Percentiles rank a stretch among this genome's conserved stretches.
Evolutionary conservation across 2,113 vertebrate species (phyloP).

Genomic region (Malurus elegans): DNA sequence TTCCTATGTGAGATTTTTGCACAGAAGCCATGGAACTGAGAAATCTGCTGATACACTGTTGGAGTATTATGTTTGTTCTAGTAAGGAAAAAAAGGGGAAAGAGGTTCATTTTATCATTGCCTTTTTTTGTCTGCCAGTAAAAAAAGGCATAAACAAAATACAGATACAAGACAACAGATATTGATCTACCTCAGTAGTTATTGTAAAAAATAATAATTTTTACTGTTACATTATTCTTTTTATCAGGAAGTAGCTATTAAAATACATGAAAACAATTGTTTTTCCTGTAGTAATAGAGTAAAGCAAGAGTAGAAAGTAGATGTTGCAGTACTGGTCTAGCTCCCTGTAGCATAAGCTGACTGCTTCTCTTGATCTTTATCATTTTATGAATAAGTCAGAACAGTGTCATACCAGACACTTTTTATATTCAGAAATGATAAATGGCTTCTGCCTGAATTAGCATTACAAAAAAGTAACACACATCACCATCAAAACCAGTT

Average conservation of each 20-base stretch:
- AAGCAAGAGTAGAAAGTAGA: neutral
- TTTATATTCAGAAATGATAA: constrained; percentile 16
- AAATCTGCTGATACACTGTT: neutral
- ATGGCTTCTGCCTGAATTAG: constrained; percentile 16
- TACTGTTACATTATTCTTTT: neutral
- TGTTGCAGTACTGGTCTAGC: neutral
- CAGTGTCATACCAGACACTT: neutral
- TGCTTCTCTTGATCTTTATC: neutral
- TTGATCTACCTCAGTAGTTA: neutral
- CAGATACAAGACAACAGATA: neutral
- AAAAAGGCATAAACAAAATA: neutral
- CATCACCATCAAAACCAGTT: neutral
- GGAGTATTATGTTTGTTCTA: neutral
- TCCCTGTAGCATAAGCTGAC: neutral
- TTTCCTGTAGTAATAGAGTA: neutral
- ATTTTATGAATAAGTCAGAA: neutral
- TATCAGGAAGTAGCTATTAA: neutral
- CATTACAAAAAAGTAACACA: neutral
- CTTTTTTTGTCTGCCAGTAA: neutral
- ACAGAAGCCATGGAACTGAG: constrained; percentile 26
- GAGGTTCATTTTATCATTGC: neutral
- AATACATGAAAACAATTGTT: neutral
- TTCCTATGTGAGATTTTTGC: constrained; percentile 30
- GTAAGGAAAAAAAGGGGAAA: neutral
- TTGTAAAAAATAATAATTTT: neutral